Conservation (phyloP, 2,888 invertebrate species). For the Microplitis deprimator region DNA sequence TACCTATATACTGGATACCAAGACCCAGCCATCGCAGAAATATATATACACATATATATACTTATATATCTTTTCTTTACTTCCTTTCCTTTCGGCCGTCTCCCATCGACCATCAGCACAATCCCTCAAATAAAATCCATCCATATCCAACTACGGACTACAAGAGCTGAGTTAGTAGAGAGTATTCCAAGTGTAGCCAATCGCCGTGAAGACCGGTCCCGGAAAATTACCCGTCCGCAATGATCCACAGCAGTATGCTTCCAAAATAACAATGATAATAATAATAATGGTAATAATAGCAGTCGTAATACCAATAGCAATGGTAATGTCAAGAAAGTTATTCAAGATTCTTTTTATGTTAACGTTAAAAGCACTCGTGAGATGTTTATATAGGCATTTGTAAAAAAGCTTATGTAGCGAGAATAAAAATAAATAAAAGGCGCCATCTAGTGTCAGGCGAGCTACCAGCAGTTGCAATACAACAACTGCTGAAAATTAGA, state of each 20-base stretch:
- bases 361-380: constrained; percentile 1
- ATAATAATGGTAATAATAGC: neutral
- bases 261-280: neutral
- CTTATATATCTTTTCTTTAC: constrained; percentile 29
- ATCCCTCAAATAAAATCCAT: constrained; percentile 22
- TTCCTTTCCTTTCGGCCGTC: constrained; percentile 4
- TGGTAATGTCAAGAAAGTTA: neutral
- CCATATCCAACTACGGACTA: neutral
- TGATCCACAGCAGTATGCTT: constrained; percentile 5
- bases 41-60: neutral
- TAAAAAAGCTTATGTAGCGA: neutral
- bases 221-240: constrained; percentile 59
- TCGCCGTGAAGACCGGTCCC: constrained; percentile 58
- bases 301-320: neutral
- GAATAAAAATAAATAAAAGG: neutral
- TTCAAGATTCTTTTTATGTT: neutral
- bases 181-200: constrained; percentile 50
- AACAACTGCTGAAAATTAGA: too few species aligned
- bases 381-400: neutral
- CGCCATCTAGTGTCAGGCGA: neutral
- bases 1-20: neutral
- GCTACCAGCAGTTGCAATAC: neutral
- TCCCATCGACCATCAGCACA: neutral
- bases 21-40: too few species aligned
- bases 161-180: constrained; percentile 1